A percentile compares a stretch with the other conserved stretches of the same genome.
phyloP scores from a whole-genome alignment of 2,113 vertebrate species.

The Capreolus pygargus region DNA sequence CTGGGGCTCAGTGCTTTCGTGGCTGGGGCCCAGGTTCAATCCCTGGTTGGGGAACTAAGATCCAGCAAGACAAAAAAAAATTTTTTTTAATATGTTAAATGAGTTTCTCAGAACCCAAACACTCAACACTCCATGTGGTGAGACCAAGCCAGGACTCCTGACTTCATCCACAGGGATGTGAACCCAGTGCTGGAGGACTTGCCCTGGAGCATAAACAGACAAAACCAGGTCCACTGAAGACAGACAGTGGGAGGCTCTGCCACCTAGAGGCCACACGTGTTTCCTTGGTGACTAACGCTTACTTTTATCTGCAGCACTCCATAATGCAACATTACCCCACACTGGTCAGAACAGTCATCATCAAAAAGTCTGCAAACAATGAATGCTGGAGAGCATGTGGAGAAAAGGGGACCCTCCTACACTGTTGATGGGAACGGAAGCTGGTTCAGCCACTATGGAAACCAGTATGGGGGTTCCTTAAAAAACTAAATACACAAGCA shows the following conservation, averaged over 20 bases:
- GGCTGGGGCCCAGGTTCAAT: background rate
- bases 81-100: background rate
- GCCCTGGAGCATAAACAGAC: background rate
- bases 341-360: background rate
- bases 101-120: background rate
- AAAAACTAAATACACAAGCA: background rate
- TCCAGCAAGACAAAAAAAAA: background rate
- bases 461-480: background rate
- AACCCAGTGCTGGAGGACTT: too few species aligned
- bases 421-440: background rate
- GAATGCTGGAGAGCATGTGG: background rate
- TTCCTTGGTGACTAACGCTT: rapidly evolving
- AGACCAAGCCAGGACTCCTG: background rate
- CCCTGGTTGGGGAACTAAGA: background rate
- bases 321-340: background rate
- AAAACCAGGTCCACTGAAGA: background rate
- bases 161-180: background rate
- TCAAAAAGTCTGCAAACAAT: background rate
- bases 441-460: background rate
- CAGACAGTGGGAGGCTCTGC: rapidly evolving
- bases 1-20: background rate
- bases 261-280: too few species aligned
- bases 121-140: too few species aligned
- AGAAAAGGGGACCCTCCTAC: background rate
- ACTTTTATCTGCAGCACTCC: background rate